Evolutionary conservation across 2,888 invertebrate species (phyloP).

Genomic region (Diarsia brunnea): DNA sequence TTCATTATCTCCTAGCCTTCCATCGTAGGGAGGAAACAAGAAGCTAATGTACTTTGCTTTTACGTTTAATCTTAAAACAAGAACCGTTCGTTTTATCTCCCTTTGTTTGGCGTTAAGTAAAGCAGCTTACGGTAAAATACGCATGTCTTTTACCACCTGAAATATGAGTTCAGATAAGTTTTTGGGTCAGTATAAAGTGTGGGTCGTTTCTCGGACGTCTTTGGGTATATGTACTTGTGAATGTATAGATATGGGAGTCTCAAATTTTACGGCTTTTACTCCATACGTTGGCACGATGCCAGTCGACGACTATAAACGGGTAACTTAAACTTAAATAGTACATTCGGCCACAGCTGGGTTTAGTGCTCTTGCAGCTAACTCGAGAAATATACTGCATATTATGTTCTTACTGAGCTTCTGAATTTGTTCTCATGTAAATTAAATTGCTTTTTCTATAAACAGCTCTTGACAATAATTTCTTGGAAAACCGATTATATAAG

Average conservation of each 20-base stretch:
- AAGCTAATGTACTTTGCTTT: conserved; percentile 25
- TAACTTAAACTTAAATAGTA: conserved; percentile 70
- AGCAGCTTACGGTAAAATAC: conserved; percentile 47
- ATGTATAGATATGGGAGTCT: conserved; percentile 58
- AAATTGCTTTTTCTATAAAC: conserved; percentile 31
- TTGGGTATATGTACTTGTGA: conserved; percentile 50
- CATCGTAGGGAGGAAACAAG: neutral
- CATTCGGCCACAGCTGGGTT: conserved; percentile 62
- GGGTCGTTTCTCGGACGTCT: conserved; percentile 45
- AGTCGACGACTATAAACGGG: conserved; percentile 67
- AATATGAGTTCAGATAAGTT: conserved; percentile 54
- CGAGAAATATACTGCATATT: conserved; percentile 40
- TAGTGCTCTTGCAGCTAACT: conserved; percentile 55
- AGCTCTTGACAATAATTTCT: neutral
- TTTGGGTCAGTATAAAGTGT: conserved; percentile 61
- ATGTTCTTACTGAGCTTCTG: conserved; percentile 33
- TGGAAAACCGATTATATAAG: conserved; percentile 8
- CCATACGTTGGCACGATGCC: conserved; percentile 68
- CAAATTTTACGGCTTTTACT: conserved; percentile 64
- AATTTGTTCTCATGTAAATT: conserved; percentile 46
- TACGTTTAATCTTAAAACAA: conserved; percentile 41
- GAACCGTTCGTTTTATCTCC: conserved; percentile 46
- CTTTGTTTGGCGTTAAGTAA: conserved; percentile 52
- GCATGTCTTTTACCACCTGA: conserved; percentile 45
- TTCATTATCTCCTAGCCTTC: conserved; percentile 11